phyloP scores from a whole-genome alignment of 2,888 invertebrate species.

The Hypomecis atomaria region DNA sequence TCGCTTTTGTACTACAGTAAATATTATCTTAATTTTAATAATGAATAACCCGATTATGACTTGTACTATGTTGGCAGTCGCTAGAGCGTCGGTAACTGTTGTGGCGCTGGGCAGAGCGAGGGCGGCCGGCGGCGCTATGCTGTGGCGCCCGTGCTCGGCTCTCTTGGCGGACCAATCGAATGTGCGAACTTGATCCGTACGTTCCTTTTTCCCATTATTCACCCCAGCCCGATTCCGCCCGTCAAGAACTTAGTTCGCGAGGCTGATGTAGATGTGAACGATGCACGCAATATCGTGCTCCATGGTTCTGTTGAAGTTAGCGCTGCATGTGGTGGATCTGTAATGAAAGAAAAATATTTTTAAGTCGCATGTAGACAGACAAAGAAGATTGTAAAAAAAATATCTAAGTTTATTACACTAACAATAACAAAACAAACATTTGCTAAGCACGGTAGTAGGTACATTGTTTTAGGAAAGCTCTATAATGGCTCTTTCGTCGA shows the following conservation, averaged over 20 bases:
- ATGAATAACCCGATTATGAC: slow-evolving; percentile 80
- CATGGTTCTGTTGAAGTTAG: slow-evolving; percentile 54
- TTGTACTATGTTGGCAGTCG: slow-evolving; percentile 84
- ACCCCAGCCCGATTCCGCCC: slow-evolving; percentile 67
- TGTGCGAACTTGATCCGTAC: slow-evolving; percentile 81
- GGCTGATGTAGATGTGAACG: slow-evolving; percentile 50
- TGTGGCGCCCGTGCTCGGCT: slow-evolving; percentile 64
- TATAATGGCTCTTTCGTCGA: slow-evolving; percentile 27
- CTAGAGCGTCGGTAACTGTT: slow-evolving; percentile 82
- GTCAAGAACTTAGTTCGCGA: slow-evolving; percentile 62
- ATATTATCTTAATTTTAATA: slow-evolving; percentile 75
- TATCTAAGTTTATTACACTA: neutral
- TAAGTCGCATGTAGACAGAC: neutral
- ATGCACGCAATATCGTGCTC: slow-evolving; percentile 50
- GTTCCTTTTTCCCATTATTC: slow-evolving; percentile 83
- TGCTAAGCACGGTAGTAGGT: neutral
- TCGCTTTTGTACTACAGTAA: slow-evolving; percentile 79
- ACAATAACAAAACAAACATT: slow-evolving; percentile 8
- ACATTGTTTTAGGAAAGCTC: slow-evolving; percentile 1
- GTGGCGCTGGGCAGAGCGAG: slow-evolving; percentile 57
- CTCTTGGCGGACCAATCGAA: slow-evolving; percentile 80
- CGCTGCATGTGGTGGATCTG: slow-evolving; percentile 52
- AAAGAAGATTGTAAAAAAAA: neutral
- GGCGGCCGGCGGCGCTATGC: slow-evolving; percentile 68
- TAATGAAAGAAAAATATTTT: slow-evolving; percentile 58